Evolutionary conservation across 2,797 vertebrate species (phyloP), one percentile per base, ranked within the genome.

Genomic region (Nyctalus aviator): DNA sequence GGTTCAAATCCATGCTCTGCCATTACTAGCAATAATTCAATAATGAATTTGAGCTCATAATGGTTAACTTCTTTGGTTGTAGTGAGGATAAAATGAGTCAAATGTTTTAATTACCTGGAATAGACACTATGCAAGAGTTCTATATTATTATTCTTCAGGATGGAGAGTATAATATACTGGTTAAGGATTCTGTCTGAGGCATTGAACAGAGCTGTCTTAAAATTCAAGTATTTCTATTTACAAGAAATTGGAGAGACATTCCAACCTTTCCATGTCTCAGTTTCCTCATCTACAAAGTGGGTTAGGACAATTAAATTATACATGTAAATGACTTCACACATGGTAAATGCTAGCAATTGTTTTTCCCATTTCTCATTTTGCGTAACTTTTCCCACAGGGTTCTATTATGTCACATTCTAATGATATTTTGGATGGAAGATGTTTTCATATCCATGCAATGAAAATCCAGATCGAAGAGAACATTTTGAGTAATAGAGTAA

Each of bases 281-380:
- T 87, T 96, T 79, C 17, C 50, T 93, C 18, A 55, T 59, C 57
- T 78, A 89, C 7, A 76, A 82, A 89, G 78, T 57, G 13, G 71
- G 21, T 71, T 1, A 0, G 5, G 23, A 86, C 75, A 25, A 73
- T 73, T 57, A 94, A 92, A 66, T 8, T 62, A 41, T 23, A n/a
- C 5, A 62, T 0, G 18, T 41, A 46, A 73, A 94, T 62, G 41
- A 66, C 6, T 62, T 84, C 37, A 64, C 0, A 5, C n/a, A 14
- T 27, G 35, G n/a, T 37, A 48, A 89, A 11, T 18, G 2, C 1
- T 69, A 44, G 0, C 8, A 30, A 41, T 2, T 57, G 27, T 32
- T 57, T 57, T 21, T 46, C 55, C 15, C 20, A 3, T 78, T 96
- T 89, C 2, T 20, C 25, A 11, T 62, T 0, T 64, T 83, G 46